A percentile compares a stretch with the other conserved stretches of the same genome.
phyloP scores from a whole-genome alignment of 37 sponge, comb jelly and placozoan genomes.

The Geodia barretti region DNA sequence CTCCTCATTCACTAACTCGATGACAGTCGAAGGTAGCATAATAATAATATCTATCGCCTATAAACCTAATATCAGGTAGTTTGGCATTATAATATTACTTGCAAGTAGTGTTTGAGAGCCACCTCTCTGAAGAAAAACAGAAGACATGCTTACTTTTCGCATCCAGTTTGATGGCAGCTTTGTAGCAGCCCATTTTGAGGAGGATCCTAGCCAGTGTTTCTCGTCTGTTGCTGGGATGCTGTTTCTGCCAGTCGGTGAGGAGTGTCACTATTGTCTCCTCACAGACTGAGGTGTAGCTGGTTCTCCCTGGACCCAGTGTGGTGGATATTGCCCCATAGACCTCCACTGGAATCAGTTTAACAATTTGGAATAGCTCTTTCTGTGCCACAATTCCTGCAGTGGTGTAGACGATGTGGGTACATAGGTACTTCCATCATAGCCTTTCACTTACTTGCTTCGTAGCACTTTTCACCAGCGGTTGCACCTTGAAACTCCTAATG shows the following conservation, averaged over 20 bases:
- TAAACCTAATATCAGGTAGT: too few relatives aligned
- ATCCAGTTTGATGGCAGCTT: conserved; percentile 5
- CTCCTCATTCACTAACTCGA: too few relatives aligned
- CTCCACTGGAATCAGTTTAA: not conserved
- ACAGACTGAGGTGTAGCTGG: too few relatives aligned
- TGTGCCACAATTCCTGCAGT: not conserved
- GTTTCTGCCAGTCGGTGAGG: not conserved
- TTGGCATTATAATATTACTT: too few relatives aligned
- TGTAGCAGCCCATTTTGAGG: not conserved
- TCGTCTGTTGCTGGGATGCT: not conserved
- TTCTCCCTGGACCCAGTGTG: not conserved
- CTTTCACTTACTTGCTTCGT: not conserved
- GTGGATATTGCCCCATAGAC: not conserved
- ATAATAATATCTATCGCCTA: too few relatives aligned
- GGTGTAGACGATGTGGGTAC: not conserved
- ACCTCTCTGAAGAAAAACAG: too few relatives aligned
- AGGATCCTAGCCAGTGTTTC: conserved; percentile 11
- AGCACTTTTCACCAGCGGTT: not conserved
- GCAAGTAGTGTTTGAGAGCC: too few relatives aligned
- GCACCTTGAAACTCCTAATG: not conserved
- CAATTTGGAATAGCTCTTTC: not conserved
- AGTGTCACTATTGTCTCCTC: not conserved
- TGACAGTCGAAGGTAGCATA: too few relatives aligned
- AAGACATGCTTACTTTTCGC: conserved; percentile 14
- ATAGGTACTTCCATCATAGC: not conserved